phyloP scores from a whole-genome alignment of 2,113 vertebrate genomes.

The Oxyruncus cristatus region DNA sequence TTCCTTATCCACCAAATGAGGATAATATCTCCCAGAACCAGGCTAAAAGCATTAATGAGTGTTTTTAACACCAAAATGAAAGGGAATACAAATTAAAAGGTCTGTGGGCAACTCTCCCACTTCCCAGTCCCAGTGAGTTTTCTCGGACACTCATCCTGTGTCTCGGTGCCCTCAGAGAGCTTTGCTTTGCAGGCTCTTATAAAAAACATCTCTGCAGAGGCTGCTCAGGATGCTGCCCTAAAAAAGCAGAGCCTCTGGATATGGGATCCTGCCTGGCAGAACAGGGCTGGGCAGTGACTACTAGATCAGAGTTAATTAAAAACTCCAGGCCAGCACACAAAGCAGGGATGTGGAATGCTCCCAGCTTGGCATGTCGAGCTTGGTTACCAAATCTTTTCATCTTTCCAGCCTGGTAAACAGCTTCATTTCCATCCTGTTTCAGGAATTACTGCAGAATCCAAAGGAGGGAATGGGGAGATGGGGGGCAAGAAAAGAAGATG shows the following conservation, averaged over 20 bases:
- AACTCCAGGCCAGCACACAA: not conserved
- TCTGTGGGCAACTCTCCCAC: not conserved
- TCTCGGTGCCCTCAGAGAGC: not conserved
- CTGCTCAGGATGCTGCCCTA: not conserved
- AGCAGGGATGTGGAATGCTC: not conserved
- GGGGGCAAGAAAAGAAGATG: not conserved
- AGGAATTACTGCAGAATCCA: not conserved
- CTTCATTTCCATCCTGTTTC: conserved; percentile 11
- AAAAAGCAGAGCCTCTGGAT: not conserved
- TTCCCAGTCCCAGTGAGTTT: not conserved
- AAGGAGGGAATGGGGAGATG: not conserved
- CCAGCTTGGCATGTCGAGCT: not conserved
- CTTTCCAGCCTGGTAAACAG: not conserved
- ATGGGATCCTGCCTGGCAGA: not conserved
- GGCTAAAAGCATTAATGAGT: not conserved
- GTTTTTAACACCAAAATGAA: not conserved
- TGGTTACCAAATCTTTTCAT: conserved; percentile 26
- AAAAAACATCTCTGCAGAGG: not conserved
- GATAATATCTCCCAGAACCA: not conserved
- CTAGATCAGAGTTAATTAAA: not conserved
- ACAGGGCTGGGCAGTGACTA: not conserved
- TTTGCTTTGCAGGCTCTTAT: not conserved
- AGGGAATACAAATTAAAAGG: not conserved
- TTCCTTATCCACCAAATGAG: not conserved
- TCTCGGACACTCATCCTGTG: rapidly evolving